phyloP scores from a whole-genome alignment of 2,113 vertebrate genomes.

The Amazona vittata region DNA sequence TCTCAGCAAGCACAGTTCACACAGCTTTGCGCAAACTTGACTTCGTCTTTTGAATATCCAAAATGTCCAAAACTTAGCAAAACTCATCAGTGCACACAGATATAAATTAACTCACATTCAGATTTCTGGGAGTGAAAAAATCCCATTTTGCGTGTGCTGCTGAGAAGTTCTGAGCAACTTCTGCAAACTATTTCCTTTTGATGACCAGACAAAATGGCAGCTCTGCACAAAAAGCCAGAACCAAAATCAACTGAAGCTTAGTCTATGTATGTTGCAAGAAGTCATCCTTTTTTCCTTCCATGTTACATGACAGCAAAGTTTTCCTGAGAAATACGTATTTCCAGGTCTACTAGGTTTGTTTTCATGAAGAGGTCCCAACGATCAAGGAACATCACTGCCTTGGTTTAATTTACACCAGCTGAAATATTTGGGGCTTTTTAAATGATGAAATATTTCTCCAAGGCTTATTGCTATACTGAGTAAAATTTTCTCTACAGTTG shows the following conservation, averaged over 20 bases:
- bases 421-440: not conserved
- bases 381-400: not conserved
- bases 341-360: not conserved
- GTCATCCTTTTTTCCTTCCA: not conserved
- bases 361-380: not conserved
- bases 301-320: not conserved
- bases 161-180: not conserved
- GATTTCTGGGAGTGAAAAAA: not conserved
- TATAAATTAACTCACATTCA: not conserved
- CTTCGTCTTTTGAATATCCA: not conserved
- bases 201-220: not conserved
- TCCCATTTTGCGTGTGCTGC: not conserved
- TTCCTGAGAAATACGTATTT: not conserved
- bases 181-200: not conserved
- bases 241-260: not conserved
- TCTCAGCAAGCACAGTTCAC: not conserved
- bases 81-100: not conserved
- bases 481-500: not conserved
- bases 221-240: not conserved
- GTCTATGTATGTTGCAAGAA: not conserved
- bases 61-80: not conserved
- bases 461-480: not conserved
- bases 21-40: not conserved
- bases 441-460: not conserved
- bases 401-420: not conserved